Base-by-base conservation (phyloP, 2,888 invertebrate genomes). In the Polietes domitor region DNA sequence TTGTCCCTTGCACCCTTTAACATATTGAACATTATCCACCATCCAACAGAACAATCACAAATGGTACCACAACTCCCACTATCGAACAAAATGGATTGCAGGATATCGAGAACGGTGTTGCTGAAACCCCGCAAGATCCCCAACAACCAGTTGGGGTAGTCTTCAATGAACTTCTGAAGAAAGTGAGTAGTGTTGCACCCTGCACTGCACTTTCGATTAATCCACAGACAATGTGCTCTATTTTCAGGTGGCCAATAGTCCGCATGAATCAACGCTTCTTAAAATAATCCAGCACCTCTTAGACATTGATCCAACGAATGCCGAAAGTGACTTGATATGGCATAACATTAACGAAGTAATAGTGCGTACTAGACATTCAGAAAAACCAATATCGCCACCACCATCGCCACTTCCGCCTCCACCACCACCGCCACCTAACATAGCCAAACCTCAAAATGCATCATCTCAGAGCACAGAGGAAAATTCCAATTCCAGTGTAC, bases 331-430 rank as follows among this genome's bases (percentile, higher is more conserved):
- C 92, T 95, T 97, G 82, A 96, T 98, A 70, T 99, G 98, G 98
- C 97, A 98, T 90, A 97, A 97, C 0, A 96, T 98, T 0, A 98
- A 98, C 93, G 96, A 96, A 4, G 93, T 98, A 86, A 97, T 98
- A 5, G 97, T 98, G 88, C 94, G 97, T 68, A 97, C 97, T 24
- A 97, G 97, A 0, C 93, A 98, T 19, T 92, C 98, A 70, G 98
- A 98, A 91, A 95, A 95, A 80, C 96, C 95, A 73, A 96, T 95
- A 91, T 94, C 95, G 77, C 96, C 94, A 93, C 94, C 94, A 86
- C 93, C 94, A 87, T 93, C 93, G 5, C 94, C 94, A 15, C 61
- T 7, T n/a, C n/a, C 61, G 91, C 75, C 79, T 55, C 63, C 77
- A 26, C 79, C 83, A 41, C 58, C 75, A 77, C 88, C 92, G 65